These are phyloP conservation scores for Neoarius graeffei DNA, from an alignment of 2,113 vertebrate species.

Conservation along the genomic window DNA sequence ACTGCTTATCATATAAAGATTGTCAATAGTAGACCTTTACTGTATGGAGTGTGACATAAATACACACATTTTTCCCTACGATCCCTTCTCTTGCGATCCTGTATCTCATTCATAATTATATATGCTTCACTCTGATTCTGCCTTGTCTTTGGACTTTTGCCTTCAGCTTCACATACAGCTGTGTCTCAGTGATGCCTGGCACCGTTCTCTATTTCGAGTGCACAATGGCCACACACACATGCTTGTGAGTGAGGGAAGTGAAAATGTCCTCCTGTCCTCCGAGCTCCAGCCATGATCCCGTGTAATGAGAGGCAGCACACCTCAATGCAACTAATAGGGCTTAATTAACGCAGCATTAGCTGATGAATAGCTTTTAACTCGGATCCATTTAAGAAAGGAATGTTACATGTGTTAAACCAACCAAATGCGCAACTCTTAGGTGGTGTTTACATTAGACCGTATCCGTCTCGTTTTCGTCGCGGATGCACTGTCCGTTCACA, in stretches of 20 bases:
- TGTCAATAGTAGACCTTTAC: not conserved
- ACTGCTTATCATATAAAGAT: not conserved
- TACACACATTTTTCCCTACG: not conserved
- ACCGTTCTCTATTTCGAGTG: constrained; percentile 21
- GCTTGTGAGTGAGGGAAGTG: constrained; percentile 62
- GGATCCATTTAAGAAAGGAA: not conserved
- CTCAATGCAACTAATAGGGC: not conserved
- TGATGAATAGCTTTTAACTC: not conserved
- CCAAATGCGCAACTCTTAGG: not conserved
- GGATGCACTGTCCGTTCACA: no score
- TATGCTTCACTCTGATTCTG: not conserved
- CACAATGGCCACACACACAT: not conserved
- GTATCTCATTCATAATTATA: not conserved
- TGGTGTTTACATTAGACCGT: no score
- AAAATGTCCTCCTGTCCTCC: constrained; percentile 59
- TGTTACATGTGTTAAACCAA: not conserved
- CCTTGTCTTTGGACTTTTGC: not conserved
- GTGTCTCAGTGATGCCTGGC: not conserved
- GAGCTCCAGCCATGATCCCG: constrained; percentile 56
- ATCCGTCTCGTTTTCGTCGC: no score
- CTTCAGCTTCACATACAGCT: constrained; percentile 1
- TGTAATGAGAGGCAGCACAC: constrained; percentile 56
- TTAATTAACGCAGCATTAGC: no score
- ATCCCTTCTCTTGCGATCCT: not conserved
- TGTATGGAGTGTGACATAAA: not conserved